Evolutionary conservation across 2,797 vertebrate species (phyloP).

Genomic region (Urosaurus nigricauda): DNA sequence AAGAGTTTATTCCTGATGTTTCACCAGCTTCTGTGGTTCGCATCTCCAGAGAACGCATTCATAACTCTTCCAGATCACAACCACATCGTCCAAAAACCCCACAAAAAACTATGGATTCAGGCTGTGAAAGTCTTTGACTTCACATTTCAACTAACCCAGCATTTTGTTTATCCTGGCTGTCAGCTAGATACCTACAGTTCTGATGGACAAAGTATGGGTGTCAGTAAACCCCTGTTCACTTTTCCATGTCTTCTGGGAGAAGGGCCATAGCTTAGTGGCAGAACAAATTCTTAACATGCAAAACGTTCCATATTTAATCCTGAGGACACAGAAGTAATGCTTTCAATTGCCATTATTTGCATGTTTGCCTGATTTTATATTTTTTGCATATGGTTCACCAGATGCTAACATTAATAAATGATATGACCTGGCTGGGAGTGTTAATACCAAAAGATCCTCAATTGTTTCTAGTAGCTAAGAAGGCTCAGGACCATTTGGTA

Average conservation of each 20-base stretch:
- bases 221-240: too few relatives aligned
- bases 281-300: neutral
- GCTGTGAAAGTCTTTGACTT: too few relatives aligned
- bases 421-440: neutral
- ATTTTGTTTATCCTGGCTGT: neutral
- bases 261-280: neutral
- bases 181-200: neutral
- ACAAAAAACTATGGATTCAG: too few relatives aligned
- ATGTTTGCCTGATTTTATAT: neutral
- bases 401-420: neutral
- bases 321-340: too few relatives aligned
- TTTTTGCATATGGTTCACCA: neutral
- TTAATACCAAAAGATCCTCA: neutral
- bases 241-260: neutral
- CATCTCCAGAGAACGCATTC: too few relatives aligned
- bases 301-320: neutral
- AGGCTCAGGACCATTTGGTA: neutral
- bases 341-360: too few relatives aligned
- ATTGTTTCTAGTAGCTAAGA: neutral
- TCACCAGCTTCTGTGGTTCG: too few relatives aligned
- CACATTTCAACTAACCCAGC: neutral
- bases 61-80: too few relatives aligned
- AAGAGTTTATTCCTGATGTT: too few relatives aligned
- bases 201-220: neutral
- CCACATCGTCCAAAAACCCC: too few relatives aligned